Percentiles rank a stretch among this genome's conserved stretches.
phyloP scores from a whole-genome alignment of 2,888 invertebrate genomes.

The Drosophila fungiperda region DNA sequence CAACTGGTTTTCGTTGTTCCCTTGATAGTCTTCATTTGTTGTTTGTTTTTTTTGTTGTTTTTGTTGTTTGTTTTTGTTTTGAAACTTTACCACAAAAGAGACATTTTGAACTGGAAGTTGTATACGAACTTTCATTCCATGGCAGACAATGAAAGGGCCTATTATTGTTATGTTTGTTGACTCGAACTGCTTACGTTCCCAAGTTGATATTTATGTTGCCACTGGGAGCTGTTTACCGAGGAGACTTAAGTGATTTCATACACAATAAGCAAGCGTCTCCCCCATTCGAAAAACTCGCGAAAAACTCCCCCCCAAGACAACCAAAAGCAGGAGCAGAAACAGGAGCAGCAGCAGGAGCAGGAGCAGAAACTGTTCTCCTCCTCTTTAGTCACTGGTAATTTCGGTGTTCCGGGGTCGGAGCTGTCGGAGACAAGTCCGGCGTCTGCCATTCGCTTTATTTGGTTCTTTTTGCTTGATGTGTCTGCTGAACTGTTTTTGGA shows the following conservation, averaged over 20 bases:
- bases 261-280: conserved; percentile 52
- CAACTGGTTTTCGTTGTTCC: conserved; percentile 19
- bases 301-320: conserved; percentile 8
- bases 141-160: conserved; percentile 12
- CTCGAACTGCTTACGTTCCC: conserved; percentile 21
- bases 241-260: conserved; percentile 76
- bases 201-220: conserved; percentile 74
- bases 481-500: conserved; percentile 61
- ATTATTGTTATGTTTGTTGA: conserved; percentile 15
- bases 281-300: conserved; percentile 38
- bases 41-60: neutral
- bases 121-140: conserved; percentile 9
- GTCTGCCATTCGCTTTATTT: conserved; percentile 28
- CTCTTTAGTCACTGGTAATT: conserved; percentile 5
- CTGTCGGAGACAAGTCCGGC: neutral
- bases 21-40: conserved; percentile 19
- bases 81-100: conserved; percentile 5
- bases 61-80: neutral
- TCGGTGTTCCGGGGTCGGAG: conserved; percentile 7
- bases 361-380: conserved; percentile 8
- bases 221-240: conserved; percentile 73
- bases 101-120: neutral
- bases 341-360: conserved; percentile 11
- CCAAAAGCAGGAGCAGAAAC: neutral
- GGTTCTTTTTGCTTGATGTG: conserved; percentile 50